These are phyloP conservation scores for Pelodytes ibericus DNA, from an alignment of 2,797 vertebrate species.

Conservation along the genomic window DNA sequence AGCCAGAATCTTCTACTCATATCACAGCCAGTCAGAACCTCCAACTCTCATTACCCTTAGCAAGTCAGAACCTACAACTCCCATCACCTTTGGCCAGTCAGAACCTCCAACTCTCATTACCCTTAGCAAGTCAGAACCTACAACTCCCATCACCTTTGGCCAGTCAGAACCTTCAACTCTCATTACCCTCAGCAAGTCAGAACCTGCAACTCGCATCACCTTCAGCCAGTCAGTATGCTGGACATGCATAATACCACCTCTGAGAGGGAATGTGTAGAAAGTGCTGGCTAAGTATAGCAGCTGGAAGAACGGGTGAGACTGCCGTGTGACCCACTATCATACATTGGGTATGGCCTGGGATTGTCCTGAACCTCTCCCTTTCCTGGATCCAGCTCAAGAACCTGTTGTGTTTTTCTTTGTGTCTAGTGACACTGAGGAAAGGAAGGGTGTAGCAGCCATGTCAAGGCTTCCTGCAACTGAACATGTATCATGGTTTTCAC, in stretches of 20 bases:
- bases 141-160: background rate
- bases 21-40: too few relatives aligned
- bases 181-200: background rate
- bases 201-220: background rate
- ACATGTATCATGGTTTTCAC: background rate
- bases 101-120: background rate
- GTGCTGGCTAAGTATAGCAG: background rate
- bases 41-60: too few relatives aligned
- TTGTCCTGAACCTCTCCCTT: slow-evolving; percentile 12
- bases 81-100: too few relatives aligned
- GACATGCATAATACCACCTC: background rate
- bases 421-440: slow-evolving; percentile 31
- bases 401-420: slow-evolving; percentile 17
- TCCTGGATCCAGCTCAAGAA: slow-evolving; percentile 30
- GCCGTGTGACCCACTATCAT: background rate
- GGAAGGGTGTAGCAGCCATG: slow-evolving; percentile 15
- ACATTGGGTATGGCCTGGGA: background rate
- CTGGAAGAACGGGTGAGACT: background rate
- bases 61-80: too few relatives aligned
- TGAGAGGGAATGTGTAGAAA: background rate
- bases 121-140: background rate
- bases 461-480: slow-evolving; percentile 20
- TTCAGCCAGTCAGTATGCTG: background rate
- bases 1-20: too few relatives aligned
- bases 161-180: background rate